phyloP scores from a whole-genome alignment of 2,888 invertebrate species.

The Drosophila putrida region DNA sequence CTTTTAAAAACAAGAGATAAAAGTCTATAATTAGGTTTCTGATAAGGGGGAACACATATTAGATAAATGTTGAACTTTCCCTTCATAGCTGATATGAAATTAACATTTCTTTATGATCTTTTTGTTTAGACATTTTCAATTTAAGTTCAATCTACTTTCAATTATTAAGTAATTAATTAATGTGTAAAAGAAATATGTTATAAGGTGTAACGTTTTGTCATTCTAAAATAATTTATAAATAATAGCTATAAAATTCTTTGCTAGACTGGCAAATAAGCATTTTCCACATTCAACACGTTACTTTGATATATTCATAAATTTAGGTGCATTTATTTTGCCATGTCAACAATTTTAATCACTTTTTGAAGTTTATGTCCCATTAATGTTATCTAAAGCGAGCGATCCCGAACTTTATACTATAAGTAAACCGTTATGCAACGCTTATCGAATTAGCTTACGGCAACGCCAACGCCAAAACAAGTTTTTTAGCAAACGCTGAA shows the following conservation, averaged over 20 bases:
- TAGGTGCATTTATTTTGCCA: neutral
- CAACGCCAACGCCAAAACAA: conserved; percentile 39
- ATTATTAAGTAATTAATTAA: neutral
- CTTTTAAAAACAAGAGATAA: neutral
- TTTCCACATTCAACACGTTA: too few relatives aligned
- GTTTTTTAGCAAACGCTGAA: conserved; percentile 35
- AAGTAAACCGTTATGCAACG: conserved; percentile 32
- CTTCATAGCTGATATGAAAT: neutral
- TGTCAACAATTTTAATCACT: neutral
- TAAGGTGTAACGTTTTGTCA: too few relatives aligned
- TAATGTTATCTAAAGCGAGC: conserved; percentile 26
- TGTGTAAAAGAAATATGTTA: too few relatives aligned
- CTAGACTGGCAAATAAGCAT: neutral
- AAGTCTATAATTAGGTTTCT: conserved; percentile 8
- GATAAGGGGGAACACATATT: conserved; percentile 24
- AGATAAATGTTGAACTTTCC: neutral
- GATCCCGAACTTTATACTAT: conserved; percentile 35
- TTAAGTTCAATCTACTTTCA: neutral
- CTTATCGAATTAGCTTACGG: conserved; percentile 18
- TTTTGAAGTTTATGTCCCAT: neutral
- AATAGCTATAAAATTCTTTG: too few relatives aligned
- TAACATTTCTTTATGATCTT: neutral
- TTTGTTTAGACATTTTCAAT: too few relatives aligned
- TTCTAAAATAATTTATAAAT: too few relatives aligned
- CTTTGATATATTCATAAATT: neutral